These are phyloP conservation scores for Drosophila varians DNA, from an alignment of 1,140 invertebrate genomes.

Conservation along the genomic window DNA sequence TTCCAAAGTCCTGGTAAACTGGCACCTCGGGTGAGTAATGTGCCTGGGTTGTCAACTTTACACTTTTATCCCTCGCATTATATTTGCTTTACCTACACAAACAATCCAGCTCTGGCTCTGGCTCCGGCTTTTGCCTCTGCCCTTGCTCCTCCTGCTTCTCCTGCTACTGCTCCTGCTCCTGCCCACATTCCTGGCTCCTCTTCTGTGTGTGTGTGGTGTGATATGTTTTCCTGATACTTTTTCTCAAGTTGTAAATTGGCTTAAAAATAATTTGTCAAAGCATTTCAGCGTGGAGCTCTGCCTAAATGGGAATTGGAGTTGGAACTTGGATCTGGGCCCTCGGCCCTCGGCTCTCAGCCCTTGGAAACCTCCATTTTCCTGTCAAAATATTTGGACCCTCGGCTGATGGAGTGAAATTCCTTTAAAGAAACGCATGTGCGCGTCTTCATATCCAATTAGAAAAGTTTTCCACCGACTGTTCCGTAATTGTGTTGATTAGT, in stretches of 20 bases:
- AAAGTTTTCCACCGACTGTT: slow-evolving; percentile 76
- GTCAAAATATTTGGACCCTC: slow-evolving; percentile 75
- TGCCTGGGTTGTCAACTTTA: slow-evolving; percentile 81
- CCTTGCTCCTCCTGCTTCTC: background rate
- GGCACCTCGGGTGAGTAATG: slow-evolving; percentile 80
- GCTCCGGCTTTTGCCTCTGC: slow-evolving; percentile 1
- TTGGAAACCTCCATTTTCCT: slow-evolving; percentile 51
- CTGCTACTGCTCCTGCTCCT: background rate
- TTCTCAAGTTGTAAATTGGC: slow-evolving; percentile 83
- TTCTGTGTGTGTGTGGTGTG: slow-evolving; percentile 42
- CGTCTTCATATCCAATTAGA: slow-evolving; percentile 81
- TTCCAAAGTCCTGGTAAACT: slow-evolving; percentile 14
- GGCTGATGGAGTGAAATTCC: slow-evolving; percentile 59
- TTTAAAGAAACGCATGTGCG: slow-evolving; percentile 80
- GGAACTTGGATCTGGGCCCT: slow-evolving; percentile 15
- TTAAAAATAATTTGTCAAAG: slow-evolving; percentile 83
- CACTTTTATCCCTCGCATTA: slow-evolving; percentile 80
- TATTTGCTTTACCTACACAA: slow-evolving; percentile 77
- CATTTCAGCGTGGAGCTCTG: slow-evolving; percentile 61
- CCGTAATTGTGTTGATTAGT: slow-evolving; percentile 81
- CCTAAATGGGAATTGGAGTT: slow-evolving; percentile 50
- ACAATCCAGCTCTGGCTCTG: slow-evolving; percentile 17
- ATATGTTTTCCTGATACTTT: slow-evolving; percentile 80
- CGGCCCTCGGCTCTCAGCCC: slow-evolving; percentile 1
- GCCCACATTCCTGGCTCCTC: background rate